A percentile compares a stretch with the other conserved stretches of the same genome.
Conservation (phyloP, 2,797 vertebrate genomes). For the Acrossocheilus wenchowensis region DNA sequence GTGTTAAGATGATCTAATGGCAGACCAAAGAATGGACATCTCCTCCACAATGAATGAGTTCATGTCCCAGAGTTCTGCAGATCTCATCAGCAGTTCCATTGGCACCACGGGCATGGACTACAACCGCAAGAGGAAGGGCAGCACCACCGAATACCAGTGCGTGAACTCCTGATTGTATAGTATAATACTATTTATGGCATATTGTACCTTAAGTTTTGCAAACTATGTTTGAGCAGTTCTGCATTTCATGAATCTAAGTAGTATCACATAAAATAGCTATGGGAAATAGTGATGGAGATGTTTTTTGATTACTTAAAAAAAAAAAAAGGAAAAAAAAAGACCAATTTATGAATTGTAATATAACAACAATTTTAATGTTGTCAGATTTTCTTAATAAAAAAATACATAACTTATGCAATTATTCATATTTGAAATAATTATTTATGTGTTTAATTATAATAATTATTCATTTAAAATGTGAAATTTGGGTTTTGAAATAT, state of each 20-base stretch:
- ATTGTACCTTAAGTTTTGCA: background rate
- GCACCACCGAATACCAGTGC: slow-evolving; percentile 97
- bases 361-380: background rate
- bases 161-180: slow-evolving; percentile 52
- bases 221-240: background rate
- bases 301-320: background rate
- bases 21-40: slow-evolving; percentile 99
- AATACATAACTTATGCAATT: no score
- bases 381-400: no score
- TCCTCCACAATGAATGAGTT: slow-evolving; percentile 99
- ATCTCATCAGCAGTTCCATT: slow-evolving; percentile 94
- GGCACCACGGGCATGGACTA: slow-evolving; percentile 90
- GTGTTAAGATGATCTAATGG: slow-evolving; percentile 91
- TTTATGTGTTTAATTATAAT: background rate
- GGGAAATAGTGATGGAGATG: background rate
- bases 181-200: background rate
- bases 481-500: background rate
- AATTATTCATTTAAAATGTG: background rate
- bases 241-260: background rate
- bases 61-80: slow-evolving; percentile 92
- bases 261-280: background rate
- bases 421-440: background rate
- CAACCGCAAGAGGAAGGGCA: slow-evolving; percentile 97
- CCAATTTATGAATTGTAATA: background rate
- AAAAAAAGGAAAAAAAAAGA: background rate